A percentile compares a stretch with the other conserved stretches of the same genome.
Conservation (phyloP, 2,113 vertebrate species). For the Vidua macroura region DNA sequence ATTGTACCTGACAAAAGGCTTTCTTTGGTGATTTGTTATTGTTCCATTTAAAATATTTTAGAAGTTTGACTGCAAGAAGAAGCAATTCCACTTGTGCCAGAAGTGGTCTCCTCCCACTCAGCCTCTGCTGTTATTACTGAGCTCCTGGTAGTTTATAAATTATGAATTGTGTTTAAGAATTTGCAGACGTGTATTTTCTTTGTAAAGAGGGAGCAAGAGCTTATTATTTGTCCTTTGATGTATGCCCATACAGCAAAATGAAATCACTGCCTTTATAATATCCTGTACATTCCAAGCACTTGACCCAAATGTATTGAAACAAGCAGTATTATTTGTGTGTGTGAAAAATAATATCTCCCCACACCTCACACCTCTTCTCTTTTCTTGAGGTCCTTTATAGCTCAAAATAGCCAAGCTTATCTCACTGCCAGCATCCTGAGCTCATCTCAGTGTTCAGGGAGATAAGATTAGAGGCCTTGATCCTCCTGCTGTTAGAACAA, state of each 20-base stretch:
- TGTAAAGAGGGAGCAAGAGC: not conserved
- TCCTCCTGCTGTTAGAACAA: conserved; percentile 93
- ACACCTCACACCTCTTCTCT: not conserved
- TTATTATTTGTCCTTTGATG: conserved; percentile 21
- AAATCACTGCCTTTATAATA: not conserved
- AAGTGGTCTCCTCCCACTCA: conserved; percentile 5
- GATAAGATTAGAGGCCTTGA: conserved; percentile 94
- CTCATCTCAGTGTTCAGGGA: conserved; percentile 78
- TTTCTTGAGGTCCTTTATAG: conserved; percentile 27
- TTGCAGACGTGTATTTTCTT: not conserved
- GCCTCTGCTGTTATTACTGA: not conserved
- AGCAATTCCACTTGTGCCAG: conserved; percentile 7
- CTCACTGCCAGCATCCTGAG: conserved; percentile 61
- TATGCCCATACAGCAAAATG: not conserved
- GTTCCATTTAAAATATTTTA: not conserved
- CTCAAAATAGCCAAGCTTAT: conserved; percentile 69
- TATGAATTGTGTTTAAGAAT: conserved; percentile 33
- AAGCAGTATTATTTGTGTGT: not conserved
- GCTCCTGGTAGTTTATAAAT: conserved; percentile 26
- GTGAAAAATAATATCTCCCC: not conserved
- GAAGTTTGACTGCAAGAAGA: not conserved
- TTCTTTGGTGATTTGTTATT: not conserved
- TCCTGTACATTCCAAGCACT: not conserved
- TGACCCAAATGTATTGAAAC: conserved; percentile 41
- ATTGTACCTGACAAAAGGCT: not conserved